Evolutionary conservation across 2,888 invertebrate species (phyloP).

Genomic region (Hylaea fasciaria): DNA sequence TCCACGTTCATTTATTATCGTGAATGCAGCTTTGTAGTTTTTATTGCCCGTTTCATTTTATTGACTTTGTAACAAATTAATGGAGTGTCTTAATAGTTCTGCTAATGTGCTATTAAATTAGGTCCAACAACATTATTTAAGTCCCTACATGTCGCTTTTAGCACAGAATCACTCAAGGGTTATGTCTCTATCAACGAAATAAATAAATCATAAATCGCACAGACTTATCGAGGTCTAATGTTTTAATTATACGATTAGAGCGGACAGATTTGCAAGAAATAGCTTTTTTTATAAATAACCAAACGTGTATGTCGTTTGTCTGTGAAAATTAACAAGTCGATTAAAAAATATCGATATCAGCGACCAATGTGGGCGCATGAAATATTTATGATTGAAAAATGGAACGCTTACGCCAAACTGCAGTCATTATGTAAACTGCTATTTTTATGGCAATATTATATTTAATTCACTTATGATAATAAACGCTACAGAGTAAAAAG

Average conservation of each 20-base stretch:
- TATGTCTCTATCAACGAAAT: constrained; percentile 44
- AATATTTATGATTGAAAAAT: constrained; percentile 63
- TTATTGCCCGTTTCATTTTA: constrained; percentile 29
- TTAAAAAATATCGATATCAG: constrained; percentile 46
- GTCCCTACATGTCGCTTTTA: constrained; percentile 11
- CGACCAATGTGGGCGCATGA: constrained; percentile 52
- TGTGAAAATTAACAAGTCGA: not conserved
- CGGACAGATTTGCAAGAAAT: constrained; percentile 28
- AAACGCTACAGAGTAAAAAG: constrained; percentile 68
- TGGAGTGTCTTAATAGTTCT: constrained; percentile 32
- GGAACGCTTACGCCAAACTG: constrained; percentile 54
- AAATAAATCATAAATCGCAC: constrained; percentile 36
- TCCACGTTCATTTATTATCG: constrained; percentile 16
- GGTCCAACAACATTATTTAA: constrained; percentile 35
- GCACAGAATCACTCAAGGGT: constrained; percentile 25
- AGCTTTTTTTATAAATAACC: too few relatives aligned
- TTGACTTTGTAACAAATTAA: constrained; percentile 34
- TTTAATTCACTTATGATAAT: constrained; percentile 82
- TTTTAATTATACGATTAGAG: constrained; percentile 34
- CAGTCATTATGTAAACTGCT: constrained; percentile 72
- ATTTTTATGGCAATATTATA: constrained; percentile 80
- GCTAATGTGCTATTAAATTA: constrained; percentile 34
- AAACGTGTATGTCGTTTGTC: too few relatives aligned
- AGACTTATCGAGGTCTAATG: constrained; percentile 26
- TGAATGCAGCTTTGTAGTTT: constrained; percentile 23